phyloP scores from a whole-genome alignment of 2,797 vertebrate genomes.

The Schizothorax lantsangensis region DNA sequence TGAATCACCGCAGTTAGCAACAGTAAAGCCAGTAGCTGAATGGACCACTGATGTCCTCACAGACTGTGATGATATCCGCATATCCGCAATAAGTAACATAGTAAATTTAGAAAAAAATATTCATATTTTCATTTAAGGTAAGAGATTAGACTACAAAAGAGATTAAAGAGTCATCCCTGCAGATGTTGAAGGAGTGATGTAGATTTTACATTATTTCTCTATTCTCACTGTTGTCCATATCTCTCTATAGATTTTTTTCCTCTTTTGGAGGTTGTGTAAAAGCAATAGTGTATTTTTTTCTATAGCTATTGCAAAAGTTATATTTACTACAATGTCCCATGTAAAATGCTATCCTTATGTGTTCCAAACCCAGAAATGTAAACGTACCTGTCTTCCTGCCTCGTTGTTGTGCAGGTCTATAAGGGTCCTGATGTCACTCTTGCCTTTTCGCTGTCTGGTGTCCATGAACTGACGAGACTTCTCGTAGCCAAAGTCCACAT shows the following conservation, averaged over 20 bases:
- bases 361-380: neutral
- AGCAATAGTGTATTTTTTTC: neutral
- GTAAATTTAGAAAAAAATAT: no score
- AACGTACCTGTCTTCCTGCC: slow-evolving; percentile 91
- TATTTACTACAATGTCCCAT: neutral
- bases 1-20: no score
- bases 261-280: neutral
- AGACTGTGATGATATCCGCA: no score
- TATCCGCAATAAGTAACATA: no score
- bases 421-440: slow-evolving; percentile 92
- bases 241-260: neutral
- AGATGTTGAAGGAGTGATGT: neutral
- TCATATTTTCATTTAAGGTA: neutral
- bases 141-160: neutral
- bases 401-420: slow-evolving; percentile 97
- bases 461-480: slow-evolving; percentile 98
- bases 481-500: slow-evolving; percentile 95
- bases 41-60: no score
- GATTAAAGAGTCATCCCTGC: neutral
- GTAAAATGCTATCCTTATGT: neutral
- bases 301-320: neutral
- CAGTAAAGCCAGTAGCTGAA: no score
- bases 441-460: slow-evolving; percentile 88
- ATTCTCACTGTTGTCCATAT: no score
- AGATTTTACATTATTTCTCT: no score